Percentiles rank a stretch among this genome's conserved stretches.
phyloP scores from a whole-genome alignment of 2,113 vertebrate genomes.

The Aptenodytes patagonicus region DNA sequence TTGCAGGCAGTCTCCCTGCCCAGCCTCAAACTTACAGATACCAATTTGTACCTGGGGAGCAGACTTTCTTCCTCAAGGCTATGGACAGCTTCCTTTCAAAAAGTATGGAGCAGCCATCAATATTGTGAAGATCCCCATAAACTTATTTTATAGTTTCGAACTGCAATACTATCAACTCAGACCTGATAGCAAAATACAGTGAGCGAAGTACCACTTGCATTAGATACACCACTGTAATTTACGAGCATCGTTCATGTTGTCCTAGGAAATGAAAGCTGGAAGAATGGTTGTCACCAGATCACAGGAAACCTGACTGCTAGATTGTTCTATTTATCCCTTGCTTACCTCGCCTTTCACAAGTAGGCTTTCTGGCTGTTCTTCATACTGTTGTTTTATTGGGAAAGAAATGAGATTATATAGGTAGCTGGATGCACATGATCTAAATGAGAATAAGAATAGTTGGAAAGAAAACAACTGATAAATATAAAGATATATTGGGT shows the following conservation, averaged over 20 bases:
- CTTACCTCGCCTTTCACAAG: not conserved
- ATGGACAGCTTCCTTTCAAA: not conserved
- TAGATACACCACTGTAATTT: not conserved
- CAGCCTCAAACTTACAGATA: not conserved
- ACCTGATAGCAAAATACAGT: not conserved
- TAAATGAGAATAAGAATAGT: not conserved
- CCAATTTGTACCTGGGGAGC: not conserved
- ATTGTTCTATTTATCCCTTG: not conserved
- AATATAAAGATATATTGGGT: not conserved
- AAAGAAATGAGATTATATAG: not conserved
- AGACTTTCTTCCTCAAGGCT: not conserved
- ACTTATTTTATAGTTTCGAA: not conserved
- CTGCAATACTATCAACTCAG: not conserved
- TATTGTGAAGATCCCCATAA: not conserved
- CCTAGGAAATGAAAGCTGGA: not conserved
- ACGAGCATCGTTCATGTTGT: not conserved
- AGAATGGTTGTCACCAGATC: not conserved
- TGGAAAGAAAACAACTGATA: not conserved
- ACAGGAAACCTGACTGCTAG: not conserved
- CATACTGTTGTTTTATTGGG: not conserved
- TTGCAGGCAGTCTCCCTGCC: not conserved
- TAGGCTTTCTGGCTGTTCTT: not conserved
- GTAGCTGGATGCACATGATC: not conserved
- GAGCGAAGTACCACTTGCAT: not conserved
- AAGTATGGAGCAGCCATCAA: not conserved